Percentiles rank a stretch among this genome's conserved stretches.
Conservation (phyloP, 1,140 invertebrate genomes). For the Phymastichus coffea region DNA sequence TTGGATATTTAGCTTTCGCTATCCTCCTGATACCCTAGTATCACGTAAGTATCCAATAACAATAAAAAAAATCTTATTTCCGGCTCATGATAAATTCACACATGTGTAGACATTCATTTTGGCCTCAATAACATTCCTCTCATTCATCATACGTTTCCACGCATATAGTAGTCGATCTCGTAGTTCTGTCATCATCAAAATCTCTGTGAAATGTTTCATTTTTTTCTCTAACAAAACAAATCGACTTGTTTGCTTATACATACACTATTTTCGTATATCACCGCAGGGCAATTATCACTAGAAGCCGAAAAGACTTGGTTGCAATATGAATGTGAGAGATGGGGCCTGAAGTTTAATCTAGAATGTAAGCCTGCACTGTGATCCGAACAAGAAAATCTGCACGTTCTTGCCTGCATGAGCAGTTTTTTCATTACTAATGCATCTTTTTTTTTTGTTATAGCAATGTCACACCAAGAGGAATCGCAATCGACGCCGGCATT, state of each 20-base stretch:
- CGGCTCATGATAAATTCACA: too few species aligned
- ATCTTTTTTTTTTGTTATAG: conserved; percentile 43
- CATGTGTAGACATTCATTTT: too few species aligned
- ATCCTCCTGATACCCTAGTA: conserved; percentile 78
- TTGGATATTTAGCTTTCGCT: conserved; percentile 92
- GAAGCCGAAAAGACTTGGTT: conserved; percentile 86
- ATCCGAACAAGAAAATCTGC: conserved; percentile 29
- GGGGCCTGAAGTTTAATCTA: conserved; percentile 76
- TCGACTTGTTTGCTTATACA: too few species aligned
- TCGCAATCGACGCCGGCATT: conserved; percentile 82
- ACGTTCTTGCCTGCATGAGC: not conserved
- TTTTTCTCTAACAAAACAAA: too few species aligned
- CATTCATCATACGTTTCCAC: not conserved
- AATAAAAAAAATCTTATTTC: too few species aligned
- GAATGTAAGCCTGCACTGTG: conserved; percentile 66
- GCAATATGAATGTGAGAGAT: conserved; percentile 82
- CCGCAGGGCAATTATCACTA: conserved; percentile 78
- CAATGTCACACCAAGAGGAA: conserved; percentile 72
- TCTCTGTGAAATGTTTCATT: too few species aligned
- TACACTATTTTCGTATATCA: conserved; percentile 32
- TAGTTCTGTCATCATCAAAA: too few species aligned
- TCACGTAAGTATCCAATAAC: conserved; percentile 64
- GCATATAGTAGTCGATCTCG: too few species aligned
- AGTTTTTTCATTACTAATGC: not conserved
- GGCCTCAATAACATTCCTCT: too few species aligned